A percentile compares a stretch with the other conserved stretches of the same genome.
Conservation (phyloP, 1,140 invertebrate species). For the Pseudomyrmex pallidus region DNA sequence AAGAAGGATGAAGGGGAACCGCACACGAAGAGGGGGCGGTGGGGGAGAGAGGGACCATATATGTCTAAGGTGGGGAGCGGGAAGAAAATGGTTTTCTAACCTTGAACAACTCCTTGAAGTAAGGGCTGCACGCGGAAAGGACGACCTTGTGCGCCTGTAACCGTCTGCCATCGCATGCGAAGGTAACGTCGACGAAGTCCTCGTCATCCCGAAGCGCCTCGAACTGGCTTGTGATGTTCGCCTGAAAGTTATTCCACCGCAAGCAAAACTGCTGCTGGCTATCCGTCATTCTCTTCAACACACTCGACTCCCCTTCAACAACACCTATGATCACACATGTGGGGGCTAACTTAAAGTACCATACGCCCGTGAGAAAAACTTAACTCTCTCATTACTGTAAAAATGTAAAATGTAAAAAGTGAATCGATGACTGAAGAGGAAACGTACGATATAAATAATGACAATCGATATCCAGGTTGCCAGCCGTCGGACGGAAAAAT, state of each 20-base stretch:
- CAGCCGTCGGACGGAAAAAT: conserved; percentile 72
- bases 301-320: conserved; percentile 79
- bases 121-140: conserved; percentile 92
- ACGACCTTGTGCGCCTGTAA: conserved; percentile 93
- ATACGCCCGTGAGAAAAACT: conserved; percentile 80
- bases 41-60: conserved; percentile 10
- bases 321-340: conserved; percentile 81
- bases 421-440: conserved; percentile 86
- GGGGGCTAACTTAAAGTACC: conserved; percentile 77
- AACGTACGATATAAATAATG: conserved; percentile 86
- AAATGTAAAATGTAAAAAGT: conserved; percentile 86
- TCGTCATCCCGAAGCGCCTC: conserved; percentile 91
- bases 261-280: conserved; percentile 93
- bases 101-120: conserved; percentile 93
- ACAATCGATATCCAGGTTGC: conserved; percentile 84
- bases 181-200: conserved; percentile 93
- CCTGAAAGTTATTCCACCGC: conserved; percentile 97
- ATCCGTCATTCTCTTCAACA: conserved; percentile 84
- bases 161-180: conserved; percentile 91
- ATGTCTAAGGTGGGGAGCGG: conserved; percentile 62
- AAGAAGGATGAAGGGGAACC: not conserved
- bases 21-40: not conserved
- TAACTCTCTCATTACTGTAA: conserved; percentile 85
- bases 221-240: conserved; percentile 93
- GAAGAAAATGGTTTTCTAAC: conserved; percentile 85